These are phyloP conservation scores for Apodemus speciosus DNA, from an alignment of 2,113 vertebrate genomes.

Conservation along the genomic window DNA sequence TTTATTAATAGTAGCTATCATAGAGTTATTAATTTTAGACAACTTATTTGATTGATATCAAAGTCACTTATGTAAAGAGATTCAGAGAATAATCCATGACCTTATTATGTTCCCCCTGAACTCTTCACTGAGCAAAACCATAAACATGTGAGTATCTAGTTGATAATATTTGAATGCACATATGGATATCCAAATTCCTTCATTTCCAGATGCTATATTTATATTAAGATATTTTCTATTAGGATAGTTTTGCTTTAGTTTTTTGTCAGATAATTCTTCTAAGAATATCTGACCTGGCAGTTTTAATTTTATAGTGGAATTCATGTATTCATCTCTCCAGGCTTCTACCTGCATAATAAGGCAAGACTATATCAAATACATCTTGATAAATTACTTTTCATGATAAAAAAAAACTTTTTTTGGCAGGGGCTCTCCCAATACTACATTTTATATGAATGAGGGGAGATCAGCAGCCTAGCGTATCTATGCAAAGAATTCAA, in stretches of 20 bases:
- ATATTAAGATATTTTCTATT: neutral
- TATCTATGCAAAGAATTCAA: neutral
- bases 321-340: neutral
- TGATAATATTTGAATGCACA: neutral
- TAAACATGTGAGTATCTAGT: neutral
- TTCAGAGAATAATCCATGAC: neutral
- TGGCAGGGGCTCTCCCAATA: neutral
- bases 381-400: neutral
- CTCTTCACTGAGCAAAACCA: neutral
- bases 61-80: neutral
- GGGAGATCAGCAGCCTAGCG: accelerated
- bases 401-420: neutral
- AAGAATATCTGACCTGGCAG: neutral
- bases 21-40: neutral
- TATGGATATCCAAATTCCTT: neutral
- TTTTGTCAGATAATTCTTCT: neutral
- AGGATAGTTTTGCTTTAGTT: neutral
- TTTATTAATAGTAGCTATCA: neutral
- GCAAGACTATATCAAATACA: neutral
- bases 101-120: neutral
- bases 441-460: neutral
- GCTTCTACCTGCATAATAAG: neutral
- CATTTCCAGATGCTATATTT: neutral
- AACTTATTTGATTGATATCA: neutral
- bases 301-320: neutral